Evolutionary conservation across 1,140 invertebrate genomes (phyloP), one percentile per base, ranked within the genome.

Genomic region (Araneus ventricosus): DNA sequence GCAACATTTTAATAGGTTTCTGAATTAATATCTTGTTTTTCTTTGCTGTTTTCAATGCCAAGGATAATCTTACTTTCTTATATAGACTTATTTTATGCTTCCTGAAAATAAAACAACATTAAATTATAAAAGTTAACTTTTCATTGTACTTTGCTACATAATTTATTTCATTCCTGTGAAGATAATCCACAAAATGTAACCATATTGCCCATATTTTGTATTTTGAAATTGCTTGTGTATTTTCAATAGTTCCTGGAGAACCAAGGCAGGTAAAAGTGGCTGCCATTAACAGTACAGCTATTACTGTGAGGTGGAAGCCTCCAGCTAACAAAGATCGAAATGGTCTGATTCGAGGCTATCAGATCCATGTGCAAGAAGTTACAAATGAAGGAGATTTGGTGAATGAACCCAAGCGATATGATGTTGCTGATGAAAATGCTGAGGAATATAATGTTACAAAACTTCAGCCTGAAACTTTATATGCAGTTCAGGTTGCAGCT

Each of bases 311-410:
- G 85, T 99, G 99, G 99, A 97, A 98, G 95, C 97, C 98, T 0
- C 99, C 99, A 0, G 96, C 96, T 86, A 97, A 97, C 93, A 98
- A 98, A 95, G 98, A 99, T 94, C 97, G 98, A 93, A 99, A 99
- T 95, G 99, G 99, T 27, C 97, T 99, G 85, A 99, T 99, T 94
- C 97, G 98, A 70, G 99, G 98, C 4, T 99, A 99, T 95, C 98
- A 99, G 95, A 98, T 99, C 88, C 98, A 99, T 95, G 97, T 99
- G 3, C 98, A 99, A 95, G 99, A 99, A 96, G 96, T 98, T 5
- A 93, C 88, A 10, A 97, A 98, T 95, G 97, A 98, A 59, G 94
- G 94, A 17, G 94, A 95, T 88, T 90, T 95, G 37, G 94, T 95
- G 59, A 94, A 94, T 86, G 94, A 95, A 45, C 95, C 95, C 37